Conservation (phyloP, 1,140 invertebrate species). For the Papilio helenus region DNA sequence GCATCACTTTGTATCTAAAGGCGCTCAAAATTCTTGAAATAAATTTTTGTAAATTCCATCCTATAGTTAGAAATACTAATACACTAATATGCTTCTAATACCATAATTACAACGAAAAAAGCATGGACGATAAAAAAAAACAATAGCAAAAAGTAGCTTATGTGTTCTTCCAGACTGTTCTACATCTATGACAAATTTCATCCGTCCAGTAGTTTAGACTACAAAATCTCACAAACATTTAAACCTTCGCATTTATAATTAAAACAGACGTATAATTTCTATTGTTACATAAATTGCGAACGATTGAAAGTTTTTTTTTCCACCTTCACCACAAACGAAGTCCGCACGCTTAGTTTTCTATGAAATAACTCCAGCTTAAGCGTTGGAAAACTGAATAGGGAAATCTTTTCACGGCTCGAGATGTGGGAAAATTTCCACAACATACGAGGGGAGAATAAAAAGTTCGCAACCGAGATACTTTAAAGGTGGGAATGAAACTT, state of each 20-base stretch:
- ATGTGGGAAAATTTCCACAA: constrained; percentile 31
- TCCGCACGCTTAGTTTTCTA: constrained; percentile 25
- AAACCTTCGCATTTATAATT: background rate
- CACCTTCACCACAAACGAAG: background rate
- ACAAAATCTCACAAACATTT: no score
- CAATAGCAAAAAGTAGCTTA: no score
- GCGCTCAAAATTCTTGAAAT: background rate
- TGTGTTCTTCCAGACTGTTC: no score
- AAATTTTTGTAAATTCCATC: background rate
- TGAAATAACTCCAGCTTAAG: constrained; percentile 18
- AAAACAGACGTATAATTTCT: background rate
- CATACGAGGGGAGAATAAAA: constrained; percentile 24
- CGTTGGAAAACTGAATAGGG: constrained; percentile 25
- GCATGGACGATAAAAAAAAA: no score
- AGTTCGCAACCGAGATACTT: constrained; percentile 26
- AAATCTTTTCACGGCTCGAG: constrained; percentile 24
- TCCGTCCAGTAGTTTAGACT: no score
- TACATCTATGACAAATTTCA: no score
- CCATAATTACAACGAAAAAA: no score
- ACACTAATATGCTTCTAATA: no score
- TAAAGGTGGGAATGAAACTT: constrained; percentile 18
- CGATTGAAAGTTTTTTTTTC: constrained; percentile 7
- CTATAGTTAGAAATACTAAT: no score
- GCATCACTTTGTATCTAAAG: background rate
- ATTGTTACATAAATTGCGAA: constrained; percentile 16